Percentiles rank a stretch among this genome's conserved stretches.
These are phyloP conservation scores for Micronycteris hirsuta DNA, from an alignment of 2,113 vertebrate genomes.

Conservation along the genomic window DNA sequence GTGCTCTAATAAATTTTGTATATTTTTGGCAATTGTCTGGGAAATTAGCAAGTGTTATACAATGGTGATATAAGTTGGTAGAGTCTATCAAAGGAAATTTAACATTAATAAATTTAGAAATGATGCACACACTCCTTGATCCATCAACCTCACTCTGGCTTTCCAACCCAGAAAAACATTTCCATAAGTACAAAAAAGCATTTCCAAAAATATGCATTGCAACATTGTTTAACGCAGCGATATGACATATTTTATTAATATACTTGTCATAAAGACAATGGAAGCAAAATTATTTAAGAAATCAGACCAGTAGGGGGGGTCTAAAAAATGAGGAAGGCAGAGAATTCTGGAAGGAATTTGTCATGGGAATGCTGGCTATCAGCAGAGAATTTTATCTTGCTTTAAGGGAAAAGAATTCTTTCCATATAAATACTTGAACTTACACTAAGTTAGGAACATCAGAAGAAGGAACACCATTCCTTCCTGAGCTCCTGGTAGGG, in stretches of 20 bases:
- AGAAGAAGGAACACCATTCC: neutral
- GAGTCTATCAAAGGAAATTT: neutral
- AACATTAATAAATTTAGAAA: neutral
- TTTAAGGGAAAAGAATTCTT: neutral
- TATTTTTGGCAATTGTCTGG: neutral
- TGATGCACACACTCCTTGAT: neutral
- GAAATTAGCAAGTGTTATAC: neutral
- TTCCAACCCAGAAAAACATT: neutral
- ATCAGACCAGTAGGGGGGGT: neutral
- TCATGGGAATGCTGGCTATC: neutral
- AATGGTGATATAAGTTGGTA: neutral
- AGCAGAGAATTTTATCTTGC: neutral
- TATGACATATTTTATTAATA: neutral
- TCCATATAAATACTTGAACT: neutral
- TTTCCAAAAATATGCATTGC: neutral
- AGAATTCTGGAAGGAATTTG: neutral
- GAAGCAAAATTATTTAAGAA: neutral
- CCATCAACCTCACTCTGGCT: neutral
- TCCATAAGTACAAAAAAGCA: neutral
- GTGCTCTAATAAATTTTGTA: neutral
- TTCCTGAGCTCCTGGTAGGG: fast-evolving
- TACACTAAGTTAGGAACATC: neutral
- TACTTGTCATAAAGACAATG: neutral
- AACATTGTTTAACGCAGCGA: neutral
- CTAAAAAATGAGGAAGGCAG: neutral